Evolutionary conservation across 2,797 vertebrate genomes (phyloP).

Genomic region (Serranus cabrilla): DNA sequence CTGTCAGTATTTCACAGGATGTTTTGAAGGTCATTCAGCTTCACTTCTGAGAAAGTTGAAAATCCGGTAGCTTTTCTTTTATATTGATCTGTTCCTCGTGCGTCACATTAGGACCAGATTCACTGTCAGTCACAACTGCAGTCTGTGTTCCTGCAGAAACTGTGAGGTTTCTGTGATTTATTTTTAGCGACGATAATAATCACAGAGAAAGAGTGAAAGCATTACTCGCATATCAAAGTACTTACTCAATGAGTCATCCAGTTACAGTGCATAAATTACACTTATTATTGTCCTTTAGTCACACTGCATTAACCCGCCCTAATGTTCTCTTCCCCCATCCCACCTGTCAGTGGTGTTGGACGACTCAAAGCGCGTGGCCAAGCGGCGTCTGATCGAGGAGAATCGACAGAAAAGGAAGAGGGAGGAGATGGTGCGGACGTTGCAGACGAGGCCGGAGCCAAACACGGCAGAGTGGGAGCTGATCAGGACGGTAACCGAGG

Average conservation of each 20-base stretch:
- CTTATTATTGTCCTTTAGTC: background rate
- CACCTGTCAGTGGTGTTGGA: constrained; percentile 92
- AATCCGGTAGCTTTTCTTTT: background rate
- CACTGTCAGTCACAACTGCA: background rate
- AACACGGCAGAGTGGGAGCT: constrained; percentile 94
- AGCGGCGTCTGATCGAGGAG: constrained; percentile 97
- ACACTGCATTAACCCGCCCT: background rate
- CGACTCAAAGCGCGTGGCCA: constrained; percentile 95
- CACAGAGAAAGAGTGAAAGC: background rate
- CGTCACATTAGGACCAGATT: background rate
- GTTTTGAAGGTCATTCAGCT: constrained; percentile 2
- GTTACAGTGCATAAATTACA: background rate
- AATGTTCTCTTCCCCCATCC: no score
- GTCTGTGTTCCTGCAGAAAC: background rate
- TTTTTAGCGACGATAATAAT: background rate
- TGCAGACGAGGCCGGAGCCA: constrained; percentile 94
- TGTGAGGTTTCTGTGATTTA: background rate
- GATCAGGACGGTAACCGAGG: constrained; percentile 93
- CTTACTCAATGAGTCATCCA: constrained; percentile 20
- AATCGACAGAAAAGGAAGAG: constrained; percentile 94
- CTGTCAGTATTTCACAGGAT: background rate
- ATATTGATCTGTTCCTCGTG: background rate
- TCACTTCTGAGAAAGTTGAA: background rate
- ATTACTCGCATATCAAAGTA: background rate
- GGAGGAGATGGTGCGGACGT: constrained; percentile 94